Evolutionary conservation across 2,888 invertebrate species (phyloP).

Genomic region (Drosophila nr. fundita): DNA sequence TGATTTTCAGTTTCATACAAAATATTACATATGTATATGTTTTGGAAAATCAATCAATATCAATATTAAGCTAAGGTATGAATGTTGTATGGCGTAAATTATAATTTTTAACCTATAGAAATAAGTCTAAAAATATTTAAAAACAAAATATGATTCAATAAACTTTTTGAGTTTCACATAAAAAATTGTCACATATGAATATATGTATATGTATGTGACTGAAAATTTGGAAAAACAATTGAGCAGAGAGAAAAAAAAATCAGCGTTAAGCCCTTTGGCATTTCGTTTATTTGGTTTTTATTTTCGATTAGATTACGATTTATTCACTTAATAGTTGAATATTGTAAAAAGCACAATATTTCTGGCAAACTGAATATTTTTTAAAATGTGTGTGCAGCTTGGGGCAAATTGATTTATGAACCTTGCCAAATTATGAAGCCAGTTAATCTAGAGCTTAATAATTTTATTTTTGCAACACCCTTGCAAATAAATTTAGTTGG

Average conservation of each 20-base stretch:
- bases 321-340: neutral
- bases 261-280: accelerated
- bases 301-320: neutral
- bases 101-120: neutral
- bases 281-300: neutral
- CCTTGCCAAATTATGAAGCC: neutral
- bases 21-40: neutral
- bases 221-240: neutral
- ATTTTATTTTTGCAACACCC: neutral
- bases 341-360: neutral
- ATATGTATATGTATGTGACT: neutral
- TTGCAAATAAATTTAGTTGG: neutral
- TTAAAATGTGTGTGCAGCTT: too few species aligned
- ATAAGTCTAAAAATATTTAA: neutral
- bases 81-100: neutral
- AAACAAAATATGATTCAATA: too few species aligned
- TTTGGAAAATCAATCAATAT: neutral
- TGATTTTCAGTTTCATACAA: neutral
- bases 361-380: neutral
- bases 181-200: too few species aligned
- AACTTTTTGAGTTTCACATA: too few species aligned
- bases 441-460: neutral
- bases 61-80: neutral
- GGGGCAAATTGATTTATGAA: too few species aligned
- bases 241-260: neutral